Evolutionary conservation across 2,797 vertebrate genomes (phyloP), one percentile per base, ranked within the genome.

Genomic region (Chiroxiphia lanceolata): DNA sequence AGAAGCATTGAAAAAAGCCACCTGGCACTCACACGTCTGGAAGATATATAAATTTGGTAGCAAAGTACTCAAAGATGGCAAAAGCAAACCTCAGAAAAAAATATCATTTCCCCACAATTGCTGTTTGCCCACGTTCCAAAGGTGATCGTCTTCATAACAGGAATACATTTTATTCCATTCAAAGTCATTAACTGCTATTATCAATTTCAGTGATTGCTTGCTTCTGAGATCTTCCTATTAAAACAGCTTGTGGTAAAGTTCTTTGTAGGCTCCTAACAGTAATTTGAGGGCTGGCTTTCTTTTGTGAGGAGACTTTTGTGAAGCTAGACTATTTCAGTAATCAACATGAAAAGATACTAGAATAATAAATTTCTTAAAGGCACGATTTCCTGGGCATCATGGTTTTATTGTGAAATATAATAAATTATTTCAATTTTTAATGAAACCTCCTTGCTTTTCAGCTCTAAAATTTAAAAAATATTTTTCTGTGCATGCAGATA

Each of bases 211-310:
- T 87, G 60, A 51, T 38, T 85, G 48, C 65, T 88, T 57, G 48
- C 65, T 93, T 93, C 91, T 83, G 69, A 95, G 61, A 88, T 53
- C 21, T 84, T 90, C 54, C 56, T 59, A 68, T 95, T 77, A 89
- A 95, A 89, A 69, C 29, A 63, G 22, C 1, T 1, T 67, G 54
- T 48, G n/a, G 82, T 79, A 6, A 76, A 79, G 44, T 40, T 72
- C 85, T 93, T 94, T 81, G 60, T 89, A 34, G 18, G 18, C 10
- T 47, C 33, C 38, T 69, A 93, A 54, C 21, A 84, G 51, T 70
- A 87, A 92, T 80, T 87, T 45, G 72, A 84, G 13, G 47, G 4
- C 27, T 51, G 23, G 9, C 1, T 34, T 19, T 81, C 57, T 64
- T 92, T 76, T 72, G 34, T 89, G 44, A 76, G 34, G 11, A 83